A percentile compares a stretch with the other conserved stretches of the same genome.
Conservation (phyloP, 37 sponge, comb jelly and placozoan genomes). For the Hormiphora californensis region DNA sequence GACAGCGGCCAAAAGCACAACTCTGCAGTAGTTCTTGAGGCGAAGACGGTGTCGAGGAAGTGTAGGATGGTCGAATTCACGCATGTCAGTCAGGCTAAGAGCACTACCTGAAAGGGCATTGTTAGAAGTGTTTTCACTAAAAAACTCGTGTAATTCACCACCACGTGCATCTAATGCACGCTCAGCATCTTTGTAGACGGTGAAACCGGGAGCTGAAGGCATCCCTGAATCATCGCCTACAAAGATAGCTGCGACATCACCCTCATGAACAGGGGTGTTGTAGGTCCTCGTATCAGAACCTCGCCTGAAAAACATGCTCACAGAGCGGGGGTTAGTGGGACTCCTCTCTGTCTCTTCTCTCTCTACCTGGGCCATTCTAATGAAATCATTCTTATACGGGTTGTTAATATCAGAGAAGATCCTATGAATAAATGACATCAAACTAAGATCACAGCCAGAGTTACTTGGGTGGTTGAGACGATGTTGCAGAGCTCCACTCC, state of each 20-base stretch:
- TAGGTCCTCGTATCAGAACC: background rate
- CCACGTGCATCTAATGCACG: background rate
- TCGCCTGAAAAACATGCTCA: background rate
- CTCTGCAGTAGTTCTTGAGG: background rate
- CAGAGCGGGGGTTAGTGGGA: background rate
- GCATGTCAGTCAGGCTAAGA: no score
- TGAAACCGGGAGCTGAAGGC: background rate
- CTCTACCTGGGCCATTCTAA: background rate
- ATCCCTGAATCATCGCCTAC: slow-evolving; percentile 26
- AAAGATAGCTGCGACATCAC: background rate
- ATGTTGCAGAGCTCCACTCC: background rate
- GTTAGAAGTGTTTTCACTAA: background rate
- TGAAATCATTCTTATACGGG: background rate
- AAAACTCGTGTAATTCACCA: background rate
- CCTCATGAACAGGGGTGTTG: background rate
- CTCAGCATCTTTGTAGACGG: background rate
- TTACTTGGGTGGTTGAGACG: slow-evolving; percentile 9
- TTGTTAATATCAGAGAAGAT: background rate
- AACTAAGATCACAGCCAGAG: background rate
- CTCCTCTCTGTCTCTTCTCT: background rate
- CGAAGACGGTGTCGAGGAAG: background rate
- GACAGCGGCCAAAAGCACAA: background rate
- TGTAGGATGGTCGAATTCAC: background rate
- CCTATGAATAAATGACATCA: background rate
- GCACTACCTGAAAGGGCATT: no score